A percentile compares a stretch with the other conserved stretches of the same genome.
phyloP scores from a whole-genome alignment of 2,888 invertebrate genomes.

The Ryuthela nishihirai region DNA sequence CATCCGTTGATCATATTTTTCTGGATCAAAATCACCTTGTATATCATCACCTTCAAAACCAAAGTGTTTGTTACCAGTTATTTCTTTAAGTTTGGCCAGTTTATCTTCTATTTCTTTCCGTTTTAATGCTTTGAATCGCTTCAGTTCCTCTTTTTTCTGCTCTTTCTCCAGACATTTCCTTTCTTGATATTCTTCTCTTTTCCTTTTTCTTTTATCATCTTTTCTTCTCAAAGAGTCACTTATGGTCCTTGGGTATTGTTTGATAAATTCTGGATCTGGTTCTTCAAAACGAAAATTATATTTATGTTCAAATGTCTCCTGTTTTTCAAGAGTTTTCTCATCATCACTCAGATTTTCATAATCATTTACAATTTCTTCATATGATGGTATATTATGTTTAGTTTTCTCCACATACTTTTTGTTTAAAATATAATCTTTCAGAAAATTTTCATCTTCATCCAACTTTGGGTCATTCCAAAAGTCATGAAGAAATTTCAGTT shows the following conservation, averaged over 20 bases:
- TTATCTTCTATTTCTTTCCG: constrained; percentile 85
- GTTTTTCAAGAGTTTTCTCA: constrained; percentile 71
- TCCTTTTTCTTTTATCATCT: constrained; percentile 71
- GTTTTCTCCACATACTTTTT: constrained; percentile 60
- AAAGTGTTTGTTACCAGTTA: constrained; percentile 75
- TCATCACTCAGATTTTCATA: constrained; percentile 67
- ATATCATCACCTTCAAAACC: constrained; percentile 72
- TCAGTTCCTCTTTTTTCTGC: constrained; percentile 80
- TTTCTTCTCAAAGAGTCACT: constrained; percentile 73
- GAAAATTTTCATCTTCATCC: constrained; percentile 78
- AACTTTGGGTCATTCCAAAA: constrained; percentile 81
- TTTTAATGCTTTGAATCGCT: constrained; percentile 78
- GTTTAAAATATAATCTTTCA: constrained; percentile 87
- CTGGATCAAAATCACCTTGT: constrained; percentile 85
- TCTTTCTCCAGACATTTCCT: constrained; percentile 73
- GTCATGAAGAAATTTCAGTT: constrained; percentile 70
- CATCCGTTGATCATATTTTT: constrained; percentile 82
- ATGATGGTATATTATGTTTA: constrained; percentile 6
- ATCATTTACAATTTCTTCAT: constrained; percentile 60
- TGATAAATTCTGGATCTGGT: constrained; percentile 61
- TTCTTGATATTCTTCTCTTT: constrained; percentile 68
- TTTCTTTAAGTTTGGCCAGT: constrained; percentile 75
- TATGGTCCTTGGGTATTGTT: constrained; percentile 80
- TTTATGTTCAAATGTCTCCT: constrained; percentile 87
- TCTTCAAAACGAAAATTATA: constrained; percentile 97